phyloP scores from a whole-genome alignment of 23 tunicate genomes.

The Phallusia fumigata region DNA sequence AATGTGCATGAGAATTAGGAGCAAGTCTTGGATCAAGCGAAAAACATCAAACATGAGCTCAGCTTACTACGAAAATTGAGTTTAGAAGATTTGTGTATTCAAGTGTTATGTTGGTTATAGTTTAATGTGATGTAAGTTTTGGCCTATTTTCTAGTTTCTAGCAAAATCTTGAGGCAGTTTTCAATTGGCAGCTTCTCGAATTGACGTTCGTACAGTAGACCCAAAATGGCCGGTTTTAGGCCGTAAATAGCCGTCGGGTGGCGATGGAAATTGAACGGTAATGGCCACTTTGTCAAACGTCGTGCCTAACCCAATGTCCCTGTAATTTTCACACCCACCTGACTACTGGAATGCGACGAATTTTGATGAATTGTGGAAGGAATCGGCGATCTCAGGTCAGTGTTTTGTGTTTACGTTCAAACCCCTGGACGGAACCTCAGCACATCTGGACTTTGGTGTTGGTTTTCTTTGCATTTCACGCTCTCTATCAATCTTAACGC shows the following conservation, averaged over 20 bases:
- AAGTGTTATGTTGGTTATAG: too few species aligned
- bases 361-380: background rate
- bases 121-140: too few species aligned
- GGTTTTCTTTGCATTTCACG: background rate
- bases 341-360: background rate
- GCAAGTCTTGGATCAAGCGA: too few species aligned
- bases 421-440: background rate
- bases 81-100: too few species aligned
- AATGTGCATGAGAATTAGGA: too few species aligned
- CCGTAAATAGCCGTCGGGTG: background rate
- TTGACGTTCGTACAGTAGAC: too few species aligned
- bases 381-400: background rate
- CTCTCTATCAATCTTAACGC: background rate
- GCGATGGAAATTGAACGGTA: background rate
- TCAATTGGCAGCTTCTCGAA: too few species aligned
- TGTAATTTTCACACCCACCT: background rate
- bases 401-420: background rate
- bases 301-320: background rate
- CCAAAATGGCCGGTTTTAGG: too few species aligned
- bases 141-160: too few species aligned
- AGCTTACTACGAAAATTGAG: too few species aligned
- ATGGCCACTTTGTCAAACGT: background rate
- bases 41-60: too few species aligned
- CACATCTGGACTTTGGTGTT: constrained; percentile 1
- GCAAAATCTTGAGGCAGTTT: too few species aligned